Base-by-base conservation (phyloP, 2,888 invertebrate genomes). In the Heterodera filipjevi region DNA sequence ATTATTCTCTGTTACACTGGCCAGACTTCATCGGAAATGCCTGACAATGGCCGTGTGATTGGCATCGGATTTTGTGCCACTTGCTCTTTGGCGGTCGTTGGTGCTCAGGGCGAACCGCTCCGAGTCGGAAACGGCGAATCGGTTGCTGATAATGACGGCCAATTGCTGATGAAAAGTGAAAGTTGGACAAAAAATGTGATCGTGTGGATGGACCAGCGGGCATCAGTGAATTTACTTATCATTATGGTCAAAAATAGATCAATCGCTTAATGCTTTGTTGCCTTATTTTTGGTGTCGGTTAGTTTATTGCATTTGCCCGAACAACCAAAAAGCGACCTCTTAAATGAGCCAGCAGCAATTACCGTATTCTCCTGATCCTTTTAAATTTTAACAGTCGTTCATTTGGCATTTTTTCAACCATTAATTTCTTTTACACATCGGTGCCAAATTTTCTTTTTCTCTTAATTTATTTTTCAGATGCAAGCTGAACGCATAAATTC, bases 31-130 rank as follows among this genome's bases (percentile, higher is more conserved):
- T 14, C 30, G 27, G 30, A 8, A 32, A 16, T 8, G 32, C 6
- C 27, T 66, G 12, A 19, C 64, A 19, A 0, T 19, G 27, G 66
- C 27, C 30, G 22, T 66, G 66, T 66, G 27, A 66, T 32, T 32
- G 66, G 66, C 66, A 66, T 66, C 27, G 66, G 66, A 27, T 66
- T 66, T 32, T 66, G 66, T 32, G 66, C 66, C 66, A 66, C 66
- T 8, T 66, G 66, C 27, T 66, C 66, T 6, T 32, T 66, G 66
- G 66, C 66, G 12, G 66, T 66, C 66, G 22, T 66, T 32, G 66
- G 3, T 66, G 32, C 27, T 27, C 30, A 27, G 66, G 66, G 66
- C 6, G 2, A 19, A 10, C 66, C 66, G 32, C 30, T 66, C n/a
- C 12, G 19, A 14, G 66, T 66, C 22, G 6, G 66, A 27, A 32